A percentile compares a stretch with the other conserved stretches of the same genome.
These are phyloP conservation scores for Telmatochromis sp. DNA, from an alignment of 2,113 vertebrate species.

Conservation along the genomic window DNA sequence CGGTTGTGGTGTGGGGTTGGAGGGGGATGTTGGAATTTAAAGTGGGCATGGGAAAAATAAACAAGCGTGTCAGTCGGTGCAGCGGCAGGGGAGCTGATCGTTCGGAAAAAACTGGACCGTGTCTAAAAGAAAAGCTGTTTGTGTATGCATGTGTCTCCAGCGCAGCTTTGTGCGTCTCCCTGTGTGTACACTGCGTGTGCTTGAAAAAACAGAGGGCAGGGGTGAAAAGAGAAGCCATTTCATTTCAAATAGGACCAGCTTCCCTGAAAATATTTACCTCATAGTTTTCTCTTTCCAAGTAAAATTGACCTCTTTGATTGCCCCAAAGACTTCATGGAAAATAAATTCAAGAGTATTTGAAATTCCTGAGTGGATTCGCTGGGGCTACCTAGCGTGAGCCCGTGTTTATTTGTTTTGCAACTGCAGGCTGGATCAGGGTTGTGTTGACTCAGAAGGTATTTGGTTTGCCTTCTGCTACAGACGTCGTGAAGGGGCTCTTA, in stretches of 20 bases:
- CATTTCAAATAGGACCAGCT: slow-evolving; percentile 59
- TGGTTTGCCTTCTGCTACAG: slow-evolving; percentile 60
- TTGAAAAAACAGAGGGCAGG: slow-evolving; percentile 3
- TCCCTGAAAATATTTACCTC: slow-evolving; percentile 71
- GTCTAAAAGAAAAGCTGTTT: slow-evolving; percentile 14
- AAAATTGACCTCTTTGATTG: slow-evolving; percentile 59
- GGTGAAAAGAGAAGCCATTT: slow-evolving; percentile 29
- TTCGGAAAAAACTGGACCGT: background rate
- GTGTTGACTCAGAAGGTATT: slow-evolving; percentile 63
- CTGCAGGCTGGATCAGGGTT: slow-evolving; percentile 43
- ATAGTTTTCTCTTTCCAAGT: slow-evolving; percentile 67
- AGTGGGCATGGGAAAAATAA: slow-evolving; percentile 61
- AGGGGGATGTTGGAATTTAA: slow-evolving; percentile 45
- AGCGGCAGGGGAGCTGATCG: slow-evolving; percentile 16
- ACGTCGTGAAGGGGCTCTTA: slow-evolving; percentile 47
- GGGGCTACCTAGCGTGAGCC: slow-evolving; percentile 43
- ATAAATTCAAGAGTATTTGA: slow-evolving; percentile 63
- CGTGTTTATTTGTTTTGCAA: slow-evolving; percentile 66
- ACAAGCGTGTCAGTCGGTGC: slow-evolving; percentile 24
- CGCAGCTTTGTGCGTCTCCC: background rate
- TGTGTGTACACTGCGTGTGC: background rate
- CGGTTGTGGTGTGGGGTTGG: background rate
- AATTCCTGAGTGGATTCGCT: slow-evolving; percentile 57
- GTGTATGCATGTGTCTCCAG: background rate
- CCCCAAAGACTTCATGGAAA: slow-evolving; percentile 70